A percentile compares a stretch with the other conserved stretches of the same genome.
Conservation (phyloP, 1,140 invertebrate species). For the Paralvinella palmiformis region DNA sequence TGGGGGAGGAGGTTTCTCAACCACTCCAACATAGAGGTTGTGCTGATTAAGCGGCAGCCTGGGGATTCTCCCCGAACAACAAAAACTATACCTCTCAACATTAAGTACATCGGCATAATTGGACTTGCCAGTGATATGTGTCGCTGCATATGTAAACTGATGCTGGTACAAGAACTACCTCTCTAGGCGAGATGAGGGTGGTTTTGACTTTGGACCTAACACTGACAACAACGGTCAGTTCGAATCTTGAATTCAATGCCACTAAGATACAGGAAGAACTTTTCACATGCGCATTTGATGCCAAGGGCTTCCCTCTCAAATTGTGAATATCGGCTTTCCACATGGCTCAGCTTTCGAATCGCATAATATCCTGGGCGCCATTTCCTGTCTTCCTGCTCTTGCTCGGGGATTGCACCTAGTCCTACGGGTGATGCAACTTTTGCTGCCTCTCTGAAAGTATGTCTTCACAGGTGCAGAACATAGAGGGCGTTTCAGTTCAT, state of each 20-base stretch:
- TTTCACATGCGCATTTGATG: conserved; percentile 3
- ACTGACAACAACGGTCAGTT: no score
- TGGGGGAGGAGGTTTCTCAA: no score
- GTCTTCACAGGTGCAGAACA: no score
- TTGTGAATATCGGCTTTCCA: neutral
- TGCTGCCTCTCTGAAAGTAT: no score
- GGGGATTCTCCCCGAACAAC: neutral
- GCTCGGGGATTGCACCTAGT: neutral
- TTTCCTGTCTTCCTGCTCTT: neutral
- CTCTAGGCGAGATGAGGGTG: neutral
- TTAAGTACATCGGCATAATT: neutral
- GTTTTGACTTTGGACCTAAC: no score
- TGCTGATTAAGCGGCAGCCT: no score
- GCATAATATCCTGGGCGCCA: neutral
- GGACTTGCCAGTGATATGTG: neutral
- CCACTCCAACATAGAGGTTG: no score
- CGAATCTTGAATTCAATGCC: neutral
- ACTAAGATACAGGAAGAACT: neutral
- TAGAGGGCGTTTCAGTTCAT: no score
- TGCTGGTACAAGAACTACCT: neutral
- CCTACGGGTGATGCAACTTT: neutral
- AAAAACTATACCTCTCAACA: neutral
- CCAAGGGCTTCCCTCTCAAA: neutral
- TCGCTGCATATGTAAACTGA: neutral
- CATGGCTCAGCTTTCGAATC: neutral